These are phyloP conservation scores for Phataginus tricuspis DNA, from an alignment of 2,797 vertebrate genomes.

Conservation along the genomic window DNA sequence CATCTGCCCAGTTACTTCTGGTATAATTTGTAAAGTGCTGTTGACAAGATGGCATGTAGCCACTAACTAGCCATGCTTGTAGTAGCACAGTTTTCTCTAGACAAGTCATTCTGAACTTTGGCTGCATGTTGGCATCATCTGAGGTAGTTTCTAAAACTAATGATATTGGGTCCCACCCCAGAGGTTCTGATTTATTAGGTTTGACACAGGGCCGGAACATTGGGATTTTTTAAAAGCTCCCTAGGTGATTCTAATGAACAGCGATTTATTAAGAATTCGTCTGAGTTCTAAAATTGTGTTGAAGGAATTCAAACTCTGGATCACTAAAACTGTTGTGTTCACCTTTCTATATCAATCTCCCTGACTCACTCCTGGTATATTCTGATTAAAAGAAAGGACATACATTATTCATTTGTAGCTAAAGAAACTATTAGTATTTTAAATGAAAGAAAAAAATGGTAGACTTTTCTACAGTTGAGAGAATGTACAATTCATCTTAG, in stretches of 20 bases:
- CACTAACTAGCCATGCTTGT: background rate
- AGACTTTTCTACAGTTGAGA: background rate
- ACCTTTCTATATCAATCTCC: background rate
- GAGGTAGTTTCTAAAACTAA: conserved; percentile 26
- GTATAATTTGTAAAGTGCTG: background rate
- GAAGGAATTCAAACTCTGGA: conserved; percentile 18
- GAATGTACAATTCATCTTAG: background rate
- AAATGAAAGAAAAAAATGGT: background rate
- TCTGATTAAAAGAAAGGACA: conserved; percentile 7
- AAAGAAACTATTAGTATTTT: background rate
- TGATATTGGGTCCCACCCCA: background rate
- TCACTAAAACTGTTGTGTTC: background rate
- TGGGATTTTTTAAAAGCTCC: background rate
- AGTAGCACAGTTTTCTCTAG: background rate
- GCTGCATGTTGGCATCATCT: background rate
- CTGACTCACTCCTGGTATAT: background rate
- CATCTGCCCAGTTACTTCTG: background rate
- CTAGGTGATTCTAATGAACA: conserved; percentile 48
- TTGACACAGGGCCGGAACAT: background rate
- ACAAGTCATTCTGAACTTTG: conserved; percentile 3
- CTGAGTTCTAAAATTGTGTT: conserved; percentile 24
- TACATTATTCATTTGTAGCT: background rate
- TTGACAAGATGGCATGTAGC: background rate
- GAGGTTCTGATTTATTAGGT: conserved; percentile 24
- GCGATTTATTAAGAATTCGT: background rate